These are phyloP conservation scores for Semibalanus balanoides DNA, from an alignment of 1,140 invertebrate genomes.

Conservation along the genomic window DNA sequence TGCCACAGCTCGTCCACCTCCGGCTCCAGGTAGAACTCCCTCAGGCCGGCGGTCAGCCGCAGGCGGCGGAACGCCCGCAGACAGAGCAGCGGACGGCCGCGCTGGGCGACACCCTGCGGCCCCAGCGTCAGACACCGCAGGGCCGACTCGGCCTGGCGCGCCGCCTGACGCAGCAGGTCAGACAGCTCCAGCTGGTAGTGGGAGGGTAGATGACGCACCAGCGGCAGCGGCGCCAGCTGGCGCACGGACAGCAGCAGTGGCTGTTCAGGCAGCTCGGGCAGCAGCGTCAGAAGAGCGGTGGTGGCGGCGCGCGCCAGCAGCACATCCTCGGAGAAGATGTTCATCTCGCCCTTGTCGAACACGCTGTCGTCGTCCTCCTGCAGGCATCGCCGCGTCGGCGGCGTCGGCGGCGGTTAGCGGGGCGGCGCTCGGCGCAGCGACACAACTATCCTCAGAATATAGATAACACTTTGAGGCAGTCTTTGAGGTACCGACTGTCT, in stretches of 20 bases:
- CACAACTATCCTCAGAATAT: too few relatives aligned
- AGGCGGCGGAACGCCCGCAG: neutral
- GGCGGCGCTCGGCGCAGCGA: too few relatives aligned
- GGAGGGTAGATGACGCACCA: neutral
- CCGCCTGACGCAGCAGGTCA: neutral
- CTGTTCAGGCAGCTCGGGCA: neutral
- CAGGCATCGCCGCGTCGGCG: conserved; percentile 17
- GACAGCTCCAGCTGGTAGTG: neutral
- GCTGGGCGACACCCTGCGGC: neutral
- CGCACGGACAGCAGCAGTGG: neutral
- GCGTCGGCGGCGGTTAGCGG: conserved; percentile 15
- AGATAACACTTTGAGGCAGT: too few relatives aligned
- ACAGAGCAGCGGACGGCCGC: neutral
- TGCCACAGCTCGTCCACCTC: neutral
- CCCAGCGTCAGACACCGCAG: neutral
- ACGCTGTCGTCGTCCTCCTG: conserved; percentile 30
- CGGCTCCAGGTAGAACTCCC: neutral
- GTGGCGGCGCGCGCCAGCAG: conserved; percentile 22
- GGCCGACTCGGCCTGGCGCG: neutral
- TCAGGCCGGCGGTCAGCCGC: neutral
- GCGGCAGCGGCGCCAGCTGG: neutral
- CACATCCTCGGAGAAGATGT: conserved; percentile 32
- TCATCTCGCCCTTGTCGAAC: conserved; percentile 39
- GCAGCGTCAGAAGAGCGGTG: conserved; percentile 1
- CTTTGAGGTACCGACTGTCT: too few relatives aligned